Evolutionary conservation across 2,888 invertebrate genomes (phyloP), one percentile per base, ranked within the genome.

Genomic region (Apotomis betuletana): DNA sequence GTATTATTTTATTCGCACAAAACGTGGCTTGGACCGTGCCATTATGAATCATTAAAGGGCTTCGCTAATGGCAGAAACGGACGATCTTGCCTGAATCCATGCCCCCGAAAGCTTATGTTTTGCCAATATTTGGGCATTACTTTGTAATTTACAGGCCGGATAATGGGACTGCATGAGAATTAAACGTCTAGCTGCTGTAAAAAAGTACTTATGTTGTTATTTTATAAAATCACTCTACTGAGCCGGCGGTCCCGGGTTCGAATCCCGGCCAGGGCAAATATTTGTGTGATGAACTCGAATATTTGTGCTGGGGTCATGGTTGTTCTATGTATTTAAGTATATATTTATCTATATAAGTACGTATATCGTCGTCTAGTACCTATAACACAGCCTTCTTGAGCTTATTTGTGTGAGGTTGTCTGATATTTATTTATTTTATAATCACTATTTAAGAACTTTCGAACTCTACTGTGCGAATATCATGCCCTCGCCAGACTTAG

Each of bases 31-130:
- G 71, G 71, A 67, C 71, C 58, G 62, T 72, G 67, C 58, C 62
- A 68, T 72, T 67, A 68, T 68, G 72, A 72, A 72, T 72, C 67
- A 68, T 72, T 72, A 63, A 72, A 55, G 58, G 72, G 67, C 63
- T 63, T 54, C 67, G 36, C 72, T 72, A 72, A 72, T 72, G 72
- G 63, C 58, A 52, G 52, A 67, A 62, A 51, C 52, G 15, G 58
- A 44, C 54, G 68, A 68, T 72, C n/a, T n/a, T 68, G 63, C 27
- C 58, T 46, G 57, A 72, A 68, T 68, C 63, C 62, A 71, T 60
- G 61, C 44, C 57, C 36, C 15, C n/a, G 44, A 54, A 67, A 62
- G 62, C 71, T 67, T 67, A 72, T 68, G 38, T 68, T 68, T 68
- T 49, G 62, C 62, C 67, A 72, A 68, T 68, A 68, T 68, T 71